Conservation (phyloP, 2,888 invertebrate species). For the Papilio elwesi region DNA sequence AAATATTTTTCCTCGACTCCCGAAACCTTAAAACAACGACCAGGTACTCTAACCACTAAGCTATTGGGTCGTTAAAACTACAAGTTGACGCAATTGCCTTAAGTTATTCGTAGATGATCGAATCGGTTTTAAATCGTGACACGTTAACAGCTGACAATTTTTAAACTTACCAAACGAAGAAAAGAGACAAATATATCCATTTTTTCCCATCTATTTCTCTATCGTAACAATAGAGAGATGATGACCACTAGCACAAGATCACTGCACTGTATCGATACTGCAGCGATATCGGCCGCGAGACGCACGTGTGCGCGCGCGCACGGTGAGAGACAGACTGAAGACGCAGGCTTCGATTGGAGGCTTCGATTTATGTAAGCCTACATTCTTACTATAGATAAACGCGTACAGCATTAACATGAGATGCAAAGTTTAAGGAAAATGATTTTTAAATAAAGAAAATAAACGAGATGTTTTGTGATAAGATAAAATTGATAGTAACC, state of each 20-base stretch:
- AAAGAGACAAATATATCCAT: conserved; percentile 58
- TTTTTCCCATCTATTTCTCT: conserved; percentile 66
- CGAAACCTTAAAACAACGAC: not conserved
- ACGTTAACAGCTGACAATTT: conserved; percentile 22
- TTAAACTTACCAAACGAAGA: conserved; percentile 51
- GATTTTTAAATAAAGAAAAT: not conserved
- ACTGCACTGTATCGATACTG: conserved; percentile 49
- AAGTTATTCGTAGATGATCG: conserved; percentile 33
- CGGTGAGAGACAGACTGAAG: conserved; percentile 64
- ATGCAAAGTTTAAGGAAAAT: conserved; percentile 15
- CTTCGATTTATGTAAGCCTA: conserved; percentile 29
- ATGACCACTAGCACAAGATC: conserved; percentile 59
- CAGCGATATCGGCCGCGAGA: conserved; percentile 13
- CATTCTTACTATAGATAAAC: conserved; percentile 19
- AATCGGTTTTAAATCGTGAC: conserved; percentile 27
- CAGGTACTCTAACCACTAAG: not conserved
- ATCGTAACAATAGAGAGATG: conserved; percentile 75
- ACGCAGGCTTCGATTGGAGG: conserved; percentile 52
- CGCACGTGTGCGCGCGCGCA: conserved; percentile 70
- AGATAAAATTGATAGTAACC: not conserved
- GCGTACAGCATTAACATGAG: not conserved
- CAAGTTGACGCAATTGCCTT: conserved; percentile 34
- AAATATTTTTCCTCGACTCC: not conserved
- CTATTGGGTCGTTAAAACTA: not conserved
- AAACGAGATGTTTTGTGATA: not conserved